These are phyloP conservation scores for Tolypeutes matacus DNA, from an alignment of 2,797 vertebrate genomes.

Conservation along the genomic window DNA sequence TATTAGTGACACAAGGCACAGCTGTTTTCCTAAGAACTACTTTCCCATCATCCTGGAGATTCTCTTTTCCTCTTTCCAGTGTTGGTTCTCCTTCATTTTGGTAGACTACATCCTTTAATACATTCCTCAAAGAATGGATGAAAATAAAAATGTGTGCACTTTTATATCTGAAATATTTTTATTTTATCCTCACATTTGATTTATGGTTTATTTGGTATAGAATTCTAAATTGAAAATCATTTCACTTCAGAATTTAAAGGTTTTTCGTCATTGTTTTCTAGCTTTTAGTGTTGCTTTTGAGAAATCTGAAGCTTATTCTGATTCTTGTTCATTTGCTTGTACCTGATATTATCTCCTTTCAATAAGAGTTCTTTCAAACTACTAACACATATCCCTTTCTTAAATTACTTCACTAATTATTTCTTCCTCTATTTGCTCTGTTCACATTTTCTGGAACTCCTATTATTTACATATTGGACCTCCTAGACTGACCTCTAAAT, in stretches of 20 bases:
- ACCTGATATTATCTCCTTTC: background rate
- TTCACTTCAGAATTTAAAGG: background rate
- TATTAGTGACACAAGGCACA: background rate
- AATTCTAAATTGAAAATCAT: background rate
- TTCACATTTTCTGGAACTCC: background rate
- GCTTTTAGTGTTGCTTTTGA: background rate
- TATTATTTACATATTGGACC: background rate
- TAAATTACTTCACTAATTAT: background rate
- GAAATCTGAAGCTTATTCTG: background rate
- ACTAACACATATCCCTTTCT: background rate
- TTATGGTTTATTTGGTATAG: background rate
- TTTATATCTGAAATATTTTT: background rate
- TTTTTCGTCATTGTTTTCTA: background rate
- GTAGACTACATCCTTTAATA: background rate
- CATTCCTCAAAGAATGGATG: background rate
- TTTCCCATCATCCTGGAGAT: background rate
- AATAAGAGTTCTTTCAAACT: background rate
- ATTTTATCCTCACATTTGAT: background rate
- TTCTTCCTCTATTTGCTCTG: background rate
- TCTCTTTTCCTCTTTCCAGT: background rate
- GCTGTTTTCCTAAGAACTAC: background rate
- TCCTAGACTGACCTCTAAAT: background rate
- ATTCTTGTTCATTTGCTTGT: background rate
- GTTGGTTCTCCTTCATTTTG: background rate
- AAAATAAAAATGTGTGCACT: background rate